Evolutionary conservation across 2,113 vertebrate genomes (phyloP).

Genomic region (Budorcas taxicolor): DNA sequence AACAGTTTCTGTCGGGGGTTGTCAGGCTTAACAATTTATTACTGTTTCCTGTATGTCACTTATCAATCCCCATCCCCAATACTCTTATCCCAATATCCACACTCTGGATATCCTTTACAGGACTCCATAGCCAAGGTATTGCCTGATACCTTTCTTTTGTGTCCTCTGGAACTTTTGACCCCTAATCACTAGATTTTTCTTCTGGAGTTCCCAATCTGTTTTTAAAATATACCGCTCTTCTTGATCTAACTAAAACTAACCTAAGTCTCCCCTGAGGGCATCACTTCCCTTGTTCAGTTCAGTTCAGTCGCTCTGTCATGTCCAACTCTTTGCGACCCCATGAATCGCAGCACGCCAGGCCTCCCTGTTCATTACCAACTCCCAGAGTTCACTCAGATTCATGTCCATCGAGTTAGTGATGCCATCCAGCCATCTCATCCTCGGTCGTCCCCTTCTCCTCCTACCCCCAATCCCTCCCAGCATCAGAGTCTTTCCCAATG

Average conservation of each 20-base stretch:
- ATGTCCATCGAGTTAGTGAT: no score
- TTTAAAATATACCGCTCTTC: neutral
- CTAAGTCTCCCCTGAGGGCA: neutral
- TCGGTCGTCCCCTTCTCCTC: no score
- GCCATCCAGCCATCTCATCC: no score
- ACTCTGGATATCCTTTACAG: neutral
- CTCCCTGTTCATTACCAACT: no score
- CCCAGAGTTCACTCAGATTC: no score
- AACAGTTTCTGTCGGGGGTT: neutral
- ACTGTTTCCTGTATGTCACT: neutral
- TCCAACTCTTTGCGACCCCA: no score
- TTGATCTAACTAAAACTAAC: neutral
- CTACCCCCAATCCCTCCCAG: no score
- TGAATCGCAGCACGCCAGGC: accelerated
- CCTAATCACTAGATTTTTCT: neutral
- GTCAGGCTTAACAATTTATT: neutral
- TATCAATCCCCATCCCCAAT: accelerated
- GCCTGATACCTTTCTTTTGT: neutral
- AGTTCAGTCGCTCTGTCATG: accelerated
- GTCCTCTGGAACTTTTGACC: neutral
- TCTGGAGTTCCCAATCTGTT: neutral
- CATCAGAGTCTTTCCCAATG: no score
- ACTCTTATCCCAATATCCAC: neutral
- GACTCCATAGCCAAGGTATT: neutral
- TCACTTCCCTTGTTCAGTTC: no score